Percentiles rank a stretch among this genome's conserved stretches.
Evolutionary conservation across 2,113 vertebrate species (phyloP).

Genomic region (Rousettus leschenaultii): DNA sequence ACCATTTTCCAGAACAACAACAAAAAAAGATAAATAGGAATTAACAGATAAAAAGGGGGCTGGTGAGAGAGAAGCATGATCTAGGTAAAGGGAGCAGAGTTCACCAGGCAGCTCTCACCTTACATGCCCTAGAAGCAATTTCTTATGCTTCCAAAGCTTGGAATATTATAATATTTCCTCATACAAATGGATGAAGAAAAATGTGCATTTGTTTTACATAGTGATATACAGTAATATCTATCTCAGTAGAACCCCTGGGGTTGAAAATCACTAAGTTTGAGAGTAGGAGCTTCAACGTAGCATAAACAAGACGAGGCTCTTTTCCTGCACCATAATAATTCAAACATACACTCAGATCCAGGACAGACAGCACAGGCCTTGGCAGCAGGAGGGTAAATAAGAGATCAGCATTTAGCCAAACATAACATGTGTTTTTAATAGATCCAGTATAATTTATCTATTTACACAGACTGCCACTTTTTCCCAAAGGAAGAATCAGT

Average conservation of each 20-base stretch:
- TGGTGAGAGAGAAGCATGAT: background rate
- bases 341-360: constrained; percentile 20
- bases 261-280: background rate
- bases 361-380: background rate
- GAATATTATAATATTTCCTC: background rate
- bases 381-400: constrained; percentile 18
- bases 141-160: background rate
- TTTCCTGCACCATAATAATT: background rate
- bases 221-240: background rate
- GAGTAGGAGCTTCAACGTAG: background rate
- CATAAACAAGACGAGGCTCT: background rate
- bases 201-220: background rate
- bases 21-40: background rate
- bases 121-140: background rate
- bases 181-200: background rate
- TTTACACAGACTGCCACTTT: background rate
- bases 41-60: background rate
- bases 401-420: constrained; percentile 43
- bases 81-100: background rate
- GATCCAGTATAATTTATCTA: constrained; percentile 2
- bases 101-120: background rate
- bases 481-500: background rate
- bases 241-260: background rate
- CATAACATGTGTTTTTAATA: constrained; percentile 40
- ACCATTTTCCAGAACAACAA: background rate